Conservation (phyloP, 2,888 invertebrate genomes). For the Hemaris fuciformis region DNA sequence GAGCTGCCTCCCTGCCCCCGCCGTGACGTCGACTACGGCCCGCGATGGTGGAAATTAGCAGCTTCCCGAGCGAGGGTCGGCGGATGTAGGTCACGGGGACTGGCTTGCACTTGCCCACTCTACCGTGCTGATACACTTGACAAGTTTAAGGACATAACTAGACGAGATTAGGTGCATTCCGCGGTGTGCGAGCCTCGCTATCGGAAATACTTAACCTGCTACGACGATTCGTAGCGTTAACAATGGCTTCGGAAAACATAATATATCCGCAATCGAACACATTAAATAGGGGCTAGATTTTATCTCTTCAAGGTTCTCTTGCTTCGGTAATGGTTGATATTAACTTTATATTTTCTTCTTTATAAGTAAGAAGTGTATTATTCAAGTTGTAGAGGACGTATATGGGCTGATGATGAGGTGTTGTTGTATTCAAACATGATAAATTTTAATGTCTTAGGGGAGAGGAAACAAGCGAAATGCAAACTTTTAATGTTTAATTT, state of each 20-base stretch:
- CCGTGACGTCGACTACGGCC: slow-evolving; percentile 67
- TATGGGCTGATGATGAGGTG: too few species aligned
- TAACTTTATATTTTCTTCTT: too few species aligned
- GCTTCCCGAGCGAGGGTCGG: slow-evolving; percentile 81
- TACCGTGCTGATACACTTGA: slow-evolving; percentile 72
- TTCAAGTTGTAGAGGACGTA: too few species aligned
- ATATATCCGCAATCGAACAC: neutral
- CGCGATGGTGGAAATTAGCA: slow-evolving; percentile 79
- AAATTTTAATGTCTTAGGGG: too few species aligned
- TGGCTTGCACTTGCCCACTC: slow-evolving; percentile 77
- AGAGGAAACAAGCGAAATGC: too few species aligned
- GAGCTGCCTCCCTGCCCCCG: slow-evolving; percentile 58
- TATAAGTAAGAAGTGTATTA: too few species aligned
- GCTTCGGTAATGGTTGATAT: too few species aligned
- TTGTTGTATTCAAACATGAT: too few species aligned
- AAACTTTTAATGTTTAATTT: too few species aligned
- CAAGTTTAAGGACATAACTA: slow-evolving; percentile 79
- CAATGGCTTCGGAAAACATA: neutral
- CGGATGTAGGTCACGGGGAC: slow-evolving; percentile 80
- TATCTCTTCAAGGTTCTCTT: too few species aligned
- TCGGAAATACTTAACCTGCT: neutral
- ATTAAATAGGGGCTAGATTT: neutral
- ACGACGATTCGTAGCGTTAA: neutral
- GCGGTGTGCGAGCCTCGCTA: neutral
- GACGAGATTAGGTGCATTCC: slow-evolving; percentile 54